Conservation (phyloP, 2,797 vertebrate species). For the Corythornis leucogaster region DNA sequence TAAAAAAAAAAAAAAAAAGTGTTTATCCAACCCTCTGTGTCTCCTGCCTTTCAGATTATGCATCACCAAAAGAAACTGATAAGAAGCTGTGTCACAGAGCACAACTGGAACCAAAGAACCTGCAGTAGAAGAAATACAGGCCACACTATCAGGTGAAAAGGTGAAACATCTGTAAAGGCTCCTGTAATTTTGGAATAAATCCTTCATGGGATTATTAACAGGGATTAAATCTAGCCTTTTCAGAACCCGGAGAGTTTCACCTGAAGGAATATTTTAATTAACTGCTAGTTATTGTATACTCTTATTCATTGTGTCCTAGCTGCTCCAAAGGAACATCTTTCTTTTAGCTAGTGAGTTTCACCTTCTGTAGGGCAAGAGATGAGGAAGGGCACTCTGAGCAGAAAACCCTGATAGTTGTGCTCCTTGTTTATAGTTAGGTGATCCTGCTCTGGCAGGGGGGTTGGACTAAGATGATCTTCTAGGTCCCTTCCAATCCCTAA, state of each 20-base stretch:
- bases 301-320: background rate
- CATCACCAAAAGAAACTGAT: background rate
- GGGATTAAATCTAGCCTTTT: background rate
- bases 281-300: background rate
- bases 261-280: background rate
- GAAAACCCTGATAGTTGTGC: background rate
- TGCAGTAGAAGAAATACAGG: background rate
- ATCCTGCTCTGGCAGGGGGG: no score
- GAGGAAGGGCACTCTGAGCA: background rate
- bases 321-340: background rate
- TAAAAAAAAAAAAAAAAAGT: background rate
- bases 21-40: background rate
- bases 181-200: background rate
- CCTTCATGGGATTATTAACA: background rate
- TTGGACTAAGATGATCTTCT: no score
- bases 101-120: background rate
- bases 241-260: background rate
- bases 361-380: background rate
- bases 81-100: background rate
- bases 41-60: background rate
- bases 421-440: background rate
- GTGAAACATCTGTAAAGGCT: background rate
- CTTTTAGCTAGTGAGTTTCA: background rate
- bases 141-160: background rate
- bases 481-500: no score